Evolutionary conservation across 2,797 vertebrate genomes (phyloP).

Genomic region (Myotis myotis): DNA sequence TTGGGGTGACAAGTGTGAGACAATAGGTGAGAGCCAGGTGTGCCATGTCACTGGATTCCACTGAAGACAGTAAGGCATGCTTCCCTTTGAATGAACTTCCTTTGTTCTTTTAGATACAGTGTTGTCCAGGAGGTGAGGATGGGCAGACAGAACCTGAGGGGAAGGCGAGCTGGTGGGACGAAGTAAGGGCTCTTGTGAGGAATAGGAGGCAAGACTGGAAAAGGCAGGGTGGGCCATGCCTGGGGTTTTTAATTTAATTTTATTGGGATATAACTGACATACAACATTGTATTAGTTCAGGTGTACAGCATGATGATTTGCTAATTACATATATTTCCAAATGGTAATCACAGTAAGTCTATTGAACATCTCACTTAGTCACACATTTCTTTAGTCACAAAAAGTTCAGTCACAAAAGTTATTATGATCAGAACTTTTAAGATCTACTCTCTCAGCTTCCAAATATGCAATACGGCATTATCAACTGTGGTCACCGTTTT

Average conservation of each 20-base stretch:
- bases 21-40: background rate
- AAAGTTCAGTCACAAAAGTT: background rate
- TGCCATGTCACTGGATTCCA: rapidly evolving
- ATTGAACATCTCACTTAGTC: background rate
- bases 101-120: background rate
- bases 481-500: background rate
- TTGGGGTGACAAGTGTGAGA: background rate
- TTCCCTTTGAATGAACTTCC: background rate
- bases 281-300: background rate
- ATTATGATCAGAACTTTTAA: background rate
- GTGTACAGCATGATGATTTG: background rate
- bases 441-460: background rate
- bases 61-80: background rate
- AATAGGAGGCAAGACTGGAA: background rate
- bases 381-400: background rate
- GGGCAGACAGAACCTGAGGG: background rate
- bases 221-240: background rate
- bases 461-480: too few species aligned
- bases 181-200: background rate
- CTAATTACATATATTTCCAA: background rate
- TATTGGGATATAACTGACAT: background rate
- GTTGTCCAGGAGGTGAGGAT: background rate
- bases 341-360: background rate
- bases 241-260: too few species aligned
- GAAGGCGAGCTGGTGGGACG: background rate